Evolutionary conservation across 2,797 vertebrate species (phyloP), one percentile per base, ranked within the genome.

Genomic region (Siniperca undulata): DNA sequence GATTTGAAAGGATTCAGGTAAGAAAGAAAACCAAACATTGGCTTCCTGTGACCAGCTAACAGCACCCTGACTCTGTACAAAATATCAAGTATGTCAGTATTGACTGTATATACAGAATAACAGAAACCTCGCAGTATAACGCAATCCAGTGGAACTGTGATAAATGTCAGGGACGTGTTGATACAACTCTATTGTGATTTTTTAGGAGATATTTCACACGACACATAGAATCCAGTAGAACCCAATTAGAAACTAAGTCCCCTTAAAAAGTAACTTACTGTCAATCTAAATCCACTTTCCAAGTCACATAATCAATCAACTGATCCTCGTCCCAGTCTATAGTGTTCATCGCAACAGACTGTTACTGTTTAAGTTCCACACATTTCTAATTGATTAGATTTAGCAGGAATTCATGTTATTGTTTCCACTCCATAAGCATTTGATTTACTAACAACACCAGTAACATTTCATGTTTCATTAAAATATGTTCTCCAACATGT

Each of bases 1-100:
- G 55, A 59, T 69, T 82, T 77, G 10, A 83, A 77, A 78, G 77
- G 72, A 65, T 81, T 76, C n/a, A 59, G 70, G n/a, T 40, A 24
- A 80, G 61, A 78, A 60, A 46, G 24, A 73, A 73, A 86, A 64
- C 22, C 66, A 38, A 80, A 30, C 36, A 38, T 22, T 44, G 71
- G 70, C 40, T 14, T 70, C 65, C 62, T 80, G 38, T 48, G 74
- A 52, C 24, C 48, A 48, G 24, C 20, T 22, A 36, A 76, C 58
- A 53, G 56, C 30, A 52, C n/a, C 59, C 59, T 36, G 44, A 70
- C 36, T 70, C 34, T 55, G 42, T 0, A 38, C 53, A 58, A 68
- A 78, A 58, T 55, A 52, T 52, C 7, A 70, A 67, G 38, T 50
- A 58, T 36, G 53, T 30, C 52, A 36, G 38, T 34, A 22, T 3